Percentiles rank a stretch among this genome's conserved stretches.
phyloP scores from a whole-genome alignment of 2,888 invertebrate genomes.

The Amblyjoppa fuscipennis region DNA sequence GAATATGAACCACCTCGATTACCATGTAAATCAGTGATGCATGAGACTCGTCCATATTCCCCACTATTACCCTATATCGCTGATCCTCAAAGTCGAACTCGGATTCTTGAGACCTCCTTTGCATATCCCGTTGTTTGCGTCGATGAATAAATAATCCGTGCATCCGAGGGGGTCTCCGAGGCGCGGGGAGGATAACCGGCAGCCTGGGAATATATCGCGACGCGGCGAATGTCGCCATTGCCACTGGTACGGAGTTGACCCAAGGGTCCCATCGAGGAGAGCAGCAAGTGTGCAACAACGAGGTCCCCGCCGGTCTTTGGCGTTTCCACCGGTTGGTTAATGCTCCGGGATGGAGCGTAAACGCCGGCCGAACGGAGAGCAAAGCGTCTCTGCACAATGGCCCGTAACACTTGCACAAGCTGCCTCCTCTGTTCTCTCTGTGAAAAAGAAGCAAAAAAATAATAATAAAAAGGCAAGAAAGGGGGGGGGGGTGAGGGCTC shows the following conservation, averaged over 20 bases:
- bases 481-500: not conserved
- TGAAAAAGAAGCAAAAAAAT: not conserved
- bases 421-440: slow-evolving; percentile 30
- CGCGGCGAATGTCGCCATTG: slow-evolving; percentile 53
- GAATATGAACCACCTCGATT: too few species aligned
- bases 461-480: not conserved
- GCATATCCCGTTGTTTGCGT: not conserved
- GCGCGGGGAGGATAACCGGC: not conserved
- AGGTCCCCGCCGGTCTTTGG: slow-evolving; percentile 6
- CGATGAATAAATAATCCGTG: slow-evolving; percentile 36
- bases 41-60: too few species aligned
- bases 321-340: slow-evolving; percentile 29
- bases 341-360: slow-evolving; percentile 56
- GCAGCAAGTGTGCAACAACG: slow-evolving; percentile 76
- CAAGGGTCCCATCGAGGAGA: slow-evolving; percentile 78
- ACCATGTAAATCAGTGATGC: too few species aligned
- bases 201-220: slow-evolving; percentile 59
- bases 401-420: slow-evolving; percentile 76
- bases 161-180: slow-evolving; percentile 50
- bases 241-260: slow-evolving; percentile 68
- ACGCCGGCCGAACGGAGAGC: slow-evolving; percentile 67
- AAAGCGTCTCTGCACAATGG: slow-evolving; percentile 76
- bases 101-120: not conserved
- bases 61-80: too few species aligned
- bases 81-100: not conserved